A percentile compares a stretch with the other conserved stretches of the same genome.
phyloP scores from a whole-genome alignment of 2,797 vertebrate genomes.

The Liasis olivaceus region DNA sequence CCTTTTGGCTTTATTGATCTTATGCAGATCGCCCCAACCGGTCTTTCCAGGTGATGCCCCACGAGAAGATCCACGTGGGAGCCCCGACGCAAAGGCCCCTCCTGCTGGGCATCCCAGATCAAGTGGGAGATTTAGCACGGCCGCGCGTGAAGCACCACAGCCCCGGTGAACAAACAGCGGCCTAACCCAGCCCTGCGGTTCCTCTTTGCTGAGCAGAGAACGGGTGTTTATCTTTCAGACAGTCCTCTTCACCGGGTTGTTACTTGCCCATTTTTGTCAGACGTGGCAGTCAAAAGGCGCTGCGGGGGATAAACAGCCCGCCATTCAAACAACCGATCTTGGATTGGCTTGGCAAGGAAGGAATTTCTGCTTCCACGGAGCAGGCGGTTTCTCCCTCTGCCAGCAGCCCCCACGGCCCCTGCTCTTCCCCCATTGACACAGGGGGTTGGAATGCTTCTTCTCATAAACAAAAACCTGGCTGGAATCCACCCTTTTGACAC shows the following conservation, averaged over 20 bases:
- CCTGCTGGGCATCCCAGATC: constrained; percentile 19
- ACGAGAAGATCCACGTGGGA: background rate
- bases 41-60: background rate
- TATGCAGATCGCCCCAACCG: too few species aligned
- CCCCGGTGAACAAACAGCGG: background rate
- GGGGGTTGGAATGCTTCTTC: background rate
- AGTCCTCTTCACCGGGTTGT: constrained; percentile 55
- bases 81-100: background rate
- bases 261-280: constrained; percentile 69
- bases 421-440: constrained; percentile 6
- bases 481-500: constrained; percentile 14
- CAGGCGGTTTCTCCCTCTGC: constrained; percentile 2
- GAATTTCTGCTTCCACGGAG: background rate
- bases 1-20: background rate
- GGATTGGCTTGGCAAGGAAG: constrained; percentile 43
- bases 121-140: constrained; percentile 22
- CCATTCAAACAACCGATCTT: constrained; percentile 52
- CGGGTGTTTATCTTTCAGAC: constrained; percentile 53
- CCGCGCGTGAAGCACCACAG: constrained; percentile 50
- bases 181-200: constrained; percentile 59
- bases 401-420: constrained; percentile 41
- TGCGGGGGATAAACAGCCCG: constrained; percentile 63
- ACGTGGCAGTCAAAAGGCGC: constrained; percentile 53
- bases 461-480: constrained; percentile 27
- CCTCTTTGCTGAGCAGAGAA: constrained; percentile 40